A percentile compares a stretch with the other conserved stretches of the same genome.
Conservation (phyloP, 2,797 vertebrate genomes). For the Fundulus diaphanus region DNA sequence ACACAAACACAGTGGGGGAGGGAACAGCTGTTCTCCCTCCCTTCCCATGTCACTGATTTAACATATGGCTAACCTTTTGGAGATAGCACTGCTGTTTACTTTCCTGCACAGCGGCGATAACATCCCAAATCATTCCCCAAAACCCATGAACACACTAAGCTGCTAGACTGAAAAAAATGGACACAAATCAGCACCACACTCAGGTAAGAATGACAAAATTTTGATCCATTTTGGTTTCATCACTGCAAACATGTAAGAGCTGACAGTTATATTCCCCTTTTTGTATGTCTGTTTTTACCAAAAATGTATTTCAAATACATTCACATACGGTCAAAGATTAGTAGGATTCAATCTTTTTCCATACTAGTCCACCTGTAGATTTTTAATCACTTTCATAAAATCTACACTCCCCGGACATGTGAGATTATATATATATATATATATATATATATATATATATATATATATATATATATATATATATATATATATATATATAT, state of each 20-base stretch:
- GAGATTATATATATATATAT: no score
- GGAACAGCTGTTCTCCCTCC: constrained; percentile 63
- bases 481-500: no score
- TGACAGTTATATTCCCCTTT: neutral
- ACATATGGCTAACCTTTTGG: constrained; percentile 82
- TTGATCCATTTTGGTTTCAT: constrained; percentile 16
- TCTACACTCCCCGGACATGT: no score
- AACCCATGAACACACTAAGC: constrained; percentile 67
- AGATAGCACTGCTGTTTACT: constrained; percentile 79
- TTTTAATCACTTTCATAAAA: neutral
- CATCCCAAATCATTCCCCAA: constrained; percentile 76
- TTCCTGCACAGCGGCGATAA: constrained; percentile 77
- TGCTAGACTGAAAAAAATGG: constrained; percentile 47
- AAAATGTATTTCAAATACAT: neutral
- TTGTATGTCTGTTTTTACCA: neutral
- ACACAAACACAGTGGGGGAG: constrained; percentile 29
- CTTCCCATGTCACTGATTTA: constrained; percentile 76
- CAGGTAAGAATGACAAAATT: constrained; percentile 17
- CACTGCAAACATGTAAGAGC: neutral
- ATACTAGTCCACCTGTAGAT: neutral
- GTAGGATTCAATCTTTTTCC: no score
- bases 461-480: no score
- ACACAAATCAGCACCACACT: constrained; percentile 22
- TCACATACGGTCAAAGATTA: no score
- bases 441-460: no score